phyloP scores from a whole-genome alignment of 2,113 vertebrate genomes.

The Rhea americana region DNA sequence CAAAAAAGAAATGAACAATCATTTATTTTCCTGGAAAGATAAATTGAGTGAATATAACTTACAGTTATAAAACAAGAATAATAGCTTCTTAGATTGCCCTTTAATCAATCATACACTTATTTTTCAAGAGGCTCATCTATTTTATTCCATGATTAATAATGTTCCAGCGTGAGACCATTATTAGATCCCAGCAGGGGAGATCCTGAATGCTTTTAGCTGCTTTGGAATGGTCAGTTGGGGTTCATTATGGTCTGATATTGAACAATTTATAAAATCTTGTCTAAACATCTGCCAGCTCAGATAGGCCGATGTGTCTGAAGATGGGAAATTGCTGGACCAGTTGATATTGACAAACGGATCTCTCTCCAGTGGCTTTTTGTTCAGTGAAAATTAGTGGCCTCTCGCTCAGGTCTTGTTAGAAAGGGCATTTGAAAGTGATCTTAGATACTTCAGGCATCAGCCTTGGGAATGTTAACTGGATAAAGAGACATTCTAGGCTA shows the following conservation, averaged over 20 bases:
- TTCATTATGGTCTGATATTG: constrained; percentile 95
- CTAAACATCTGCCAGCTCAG: constrained; percentile 96
- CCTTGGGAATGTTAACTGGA: constrained; percentile 70
- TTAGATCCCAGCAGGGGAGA: constrained; percentile 89
- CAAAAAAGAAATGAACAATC: constrained; percentile 73
- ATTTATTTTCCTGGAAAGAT: constrained; percentile 84
- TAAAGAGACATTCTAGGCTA: constrained; percentile 24
- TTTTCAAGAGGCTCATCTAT: constrained; percentile 90
- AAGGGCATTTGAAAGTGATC: constrained; percentile 86
- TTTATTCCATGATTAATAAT: constrained; percentile 94
- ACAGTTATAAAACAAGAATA: constrained; percentile 87
- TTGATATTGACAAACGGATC: constrained; percentile 87
- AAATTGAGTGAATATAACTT: constrained; percentile 87
- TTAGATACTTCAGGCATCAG: constrained; percentile 75
- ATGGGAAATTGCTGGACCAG: constrained; percentile 88
- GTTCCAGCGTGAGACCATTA: constrained; percentile 84
- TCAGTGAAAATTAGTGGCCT: constrained; percentile 82
- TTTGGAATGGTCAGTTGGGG: constrained; percentile 94
- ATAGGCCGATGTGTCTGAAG: constrained; percentile 84
- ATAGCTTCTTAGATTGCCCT: constrained; percentile 89
- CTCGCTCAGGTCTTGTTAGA: constrained; percentile 84
- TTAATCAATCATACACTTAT: constrained; percentile 94
- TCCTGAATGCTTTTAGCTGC: constrained; percentile 88
- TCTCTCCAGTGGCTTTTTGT: constrained; percentile 85
- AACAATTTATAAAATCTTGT: constrained; percentile 99